Base-by-base conservation (phyloP, 2,113 vertebrate species). In the Tetraodon nigroviridis region DNA sequence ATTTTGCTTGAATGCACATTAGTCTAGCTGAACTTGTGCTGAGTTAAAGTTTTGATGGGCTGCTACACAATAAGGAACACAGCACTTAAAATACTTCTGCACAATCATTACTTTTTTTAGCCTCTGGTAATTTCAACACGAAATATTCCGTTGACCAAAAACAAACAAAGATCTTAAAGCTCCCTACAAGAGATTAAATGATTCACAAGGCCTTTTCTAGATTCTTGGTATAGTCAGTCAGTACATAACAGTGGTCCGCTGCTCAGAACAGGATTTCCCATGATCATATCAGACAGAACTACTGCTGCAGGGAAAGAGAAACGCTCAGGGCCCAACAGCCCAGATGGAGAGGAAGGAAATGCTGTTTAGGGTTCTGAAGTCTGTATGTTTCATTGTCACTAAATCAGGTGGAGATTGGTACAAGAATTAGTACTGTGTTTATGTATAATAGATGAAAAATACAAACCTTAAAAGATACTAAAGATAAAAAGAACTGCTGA, bases 341-440 rank as follows among this genome's bases (percentile, higher is more conserved):
- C 60, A 66, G 58, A 73, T 78, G 74, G 51, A 42, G 61, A 79
- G 80, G 75, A 84, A 85, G 84, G 84, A 87, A 84, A 76, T 81
- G 22, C 49, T 81, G 62, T 80, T 75, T 46, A 58, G 61, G 41
- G 57, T 29, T 18, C 40, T 20, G 66, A 56, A 67, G 45, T 27
- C 6, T 58, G 66, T 81, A 24, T 58, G 29, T 64, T 76, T 69
- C 67, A 70, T 75, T 78, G 80, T 78, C 37, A 21, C 22, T 59
- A 5, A 73, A 61, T 42, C 42, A 27, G 52, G 63, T 51, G 75
- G 24, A 75, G 53, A 45, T 46, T 16, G 44, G 37, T 24, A 54
- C 49, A 73, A 46, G 32, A 56, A 29, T 22, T 57, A 4, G 19
- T 18, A 51, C 19, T 17, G 5, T n/a, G 45, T 56, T 74, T n/a